Evolutionary conservation across 2,797 vertebrate genomes (phyloP).

Genomic region (Hoplostethus atlanticus): DNA sequence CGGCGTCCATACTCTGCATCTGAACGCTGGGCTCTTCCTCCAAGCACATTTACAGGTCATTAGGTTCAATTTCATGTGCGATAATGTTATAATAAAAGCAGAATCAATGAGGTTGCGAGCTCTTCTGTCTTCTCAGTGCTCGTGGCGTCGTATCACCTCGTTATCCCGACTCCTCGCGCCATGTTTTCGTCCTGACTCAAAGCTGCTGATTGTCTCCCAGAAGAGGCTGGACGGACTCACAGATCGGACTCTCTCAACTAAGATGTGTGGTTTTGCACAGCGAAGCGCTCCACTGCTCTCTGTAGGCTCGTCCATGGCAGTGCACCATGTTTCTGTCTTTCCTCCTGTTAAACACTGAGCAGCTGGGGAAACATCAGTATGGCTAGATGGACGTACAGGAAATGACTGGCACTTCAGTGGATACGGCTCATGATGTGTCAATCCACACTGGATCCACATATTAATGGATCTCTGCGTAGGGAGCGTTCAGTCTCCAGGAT

Average conservation of each 20-base stretch:
- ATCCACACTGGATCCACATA: no score
- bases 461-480: no score
- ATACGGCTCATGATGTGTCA: no score
- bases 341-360: background rate
- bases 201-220: conserved; percentile 41
- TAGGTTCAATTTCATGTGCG: conserved; percentile 56
- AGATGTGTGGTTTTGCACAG: background rate
- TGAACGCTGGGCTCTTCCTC: conserved; percentile 20
- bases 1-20: conserved; percentile 16
- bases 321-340: conserved; percentile 33
- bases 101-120: conserved; percentile 30
- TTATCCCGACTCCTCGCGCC: conserved; percentile 13
- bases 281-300: conserved; percentile 79
- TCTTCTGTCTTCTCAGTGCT: background rate
- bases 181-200: conserved; percentile 35
- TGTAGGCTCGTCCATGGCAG: conserved; percentile 42
- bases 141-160: conserved; percentile 23
- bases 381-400: no score
- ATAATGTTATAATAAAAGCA: conserved; percentile 54
- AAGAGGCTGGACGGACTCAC: conserved; percentile 17
- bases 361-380: no score
- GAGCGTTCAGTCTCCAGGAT: background rate
- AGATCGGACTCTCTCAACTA: background rate
- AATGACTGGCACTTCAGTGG: no score
- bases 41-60: conserved; percentile 52